Evolutionary conservation across 2,113 vertebrate species (phyloP).

Genomic region (Erythrolamprus reginae): DNA sequence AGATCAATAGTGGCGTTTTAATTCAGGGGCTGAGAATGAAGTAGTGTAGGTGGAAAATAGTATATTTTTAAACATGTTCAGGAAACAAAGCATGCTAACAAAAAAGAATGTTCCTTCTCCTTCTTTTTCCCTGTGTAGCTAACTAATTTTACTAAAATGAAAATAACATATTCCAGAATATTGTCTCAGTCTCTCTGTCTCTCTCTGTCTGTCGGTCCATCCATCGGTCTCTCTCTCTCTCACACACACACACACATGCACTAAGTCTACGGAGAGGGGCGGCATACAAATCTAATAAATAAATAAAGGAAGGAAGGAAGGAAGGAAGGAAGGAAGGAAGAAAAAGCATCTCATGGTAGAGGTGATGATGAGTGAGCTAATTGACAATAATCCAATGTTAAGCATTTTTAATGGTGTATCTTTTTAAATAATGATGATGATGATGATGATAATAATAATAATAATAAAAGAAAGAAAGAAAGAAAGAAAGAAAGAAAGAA

Average conservation of each 20-base stretch:
- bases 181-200: not conserved
- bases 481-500: no score
- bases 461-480: no score
- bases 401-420: not conserved
- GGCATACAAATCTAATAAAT: no score
- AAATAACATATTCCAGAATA: not conserved
- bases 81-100: not conserved
- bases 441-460: no score
- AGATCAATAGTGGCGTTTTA: conserved; percentile 40
- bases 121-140: not conserved
- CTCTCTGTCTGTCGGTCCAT: no score
- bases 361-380: not conserved
- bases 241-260: not conserved
- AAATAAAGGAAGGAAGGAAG: no score
- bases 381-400: not conserved
- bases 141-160: not conserved
- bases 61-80: not conserved
- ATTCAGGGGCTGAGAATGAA: conserved; percentile 37
- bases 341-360: not conserved
- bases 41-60: not conserved
- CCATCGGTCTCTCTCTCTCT: no score
- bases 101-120: not conserved
- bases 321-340: no score
- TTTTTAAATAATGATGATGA: no score
- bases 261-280: no score